Evolutionary conservation across 1,140 invertebrate species (phyloP).

Genomic region (Drosophila mayri): DNA sequence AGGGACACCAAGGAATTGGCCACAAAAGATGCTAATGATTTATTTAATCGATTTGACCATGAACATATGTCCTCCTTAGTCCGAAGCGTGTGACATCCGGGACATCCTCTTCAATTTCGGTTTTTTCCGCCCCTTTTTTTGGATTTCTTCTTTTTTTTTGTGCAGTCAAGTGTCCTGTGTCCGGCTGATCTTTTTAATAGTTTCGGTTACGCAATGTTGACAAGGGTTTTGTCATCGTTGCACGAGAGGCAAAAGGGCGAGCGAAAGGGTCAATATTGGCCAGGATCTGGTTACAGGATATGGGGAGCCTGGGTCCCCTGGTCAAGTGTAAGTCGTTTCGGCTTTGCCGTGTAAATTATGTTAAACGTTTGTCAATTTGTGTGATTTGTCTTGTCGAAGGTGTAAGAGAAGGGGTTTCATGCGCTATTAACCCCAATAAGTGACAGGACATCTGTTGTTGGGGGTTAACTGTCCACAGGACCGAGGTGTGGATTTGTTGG

Average conservation of each 20-base stretch:
- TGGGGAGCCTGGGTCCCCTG: slow-evolving; percentile 15
- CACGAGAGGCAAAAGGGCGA: slow-evolving; percentile 22
- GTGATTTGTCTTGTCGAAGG: slow-evolving; percentile 77
- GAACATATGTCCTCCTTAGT: slow-evolving; percentile 72
- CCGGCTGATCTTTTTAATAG: slow-evolving; percentile 81
- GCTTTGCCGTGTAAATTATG: slow-evolving; percentile 79
- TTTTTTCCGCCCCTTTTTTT: slow-evolving; percentile 13
- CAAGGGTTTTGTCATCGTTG: slow-evolving; percentile 66
- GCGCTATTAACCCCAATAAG: slow-evolving; percentile 64
- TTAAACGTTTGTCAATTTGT: slow-evolving; percentile 82
- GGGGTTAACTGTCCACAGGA: slow-evolving; percentile 1
- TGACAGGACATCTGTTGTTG: slow-evolving; percentile 13
- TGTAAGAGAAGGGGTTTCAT: slow-evolving; percentile 57
- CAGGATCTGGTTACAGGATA: slow-evolving; percentile 5
- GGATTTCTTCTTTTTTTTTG: background rate
- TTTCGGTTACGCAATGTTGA: slow-evolving; percentile 80
- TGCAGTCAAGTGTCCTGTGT: slow-evolving; percentile 62
- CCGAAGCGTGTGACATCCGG: slow-evolving; percentile 65
- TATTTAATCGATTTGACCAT: slow-evolving; percentile 85
- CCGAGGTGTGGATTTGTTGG: slow-evolving; percentile 35
- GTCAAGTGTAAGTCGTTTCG: slow-evolving; percentile 73
- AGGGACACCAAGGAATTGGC: slow-evolving; percentile 72
- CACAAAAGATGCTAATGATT: slow-evolving; percentile 85
- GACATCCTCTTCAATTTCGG: slow-evolving; percentile 43
- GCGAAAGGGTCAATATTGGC: slow-evolving; percentile 72